These are phyloP conservation scores for Aleadryas rufinucha DNA, from an alignment of 2,113 vertebrate species.

Conservation along the genomic window DNA sequence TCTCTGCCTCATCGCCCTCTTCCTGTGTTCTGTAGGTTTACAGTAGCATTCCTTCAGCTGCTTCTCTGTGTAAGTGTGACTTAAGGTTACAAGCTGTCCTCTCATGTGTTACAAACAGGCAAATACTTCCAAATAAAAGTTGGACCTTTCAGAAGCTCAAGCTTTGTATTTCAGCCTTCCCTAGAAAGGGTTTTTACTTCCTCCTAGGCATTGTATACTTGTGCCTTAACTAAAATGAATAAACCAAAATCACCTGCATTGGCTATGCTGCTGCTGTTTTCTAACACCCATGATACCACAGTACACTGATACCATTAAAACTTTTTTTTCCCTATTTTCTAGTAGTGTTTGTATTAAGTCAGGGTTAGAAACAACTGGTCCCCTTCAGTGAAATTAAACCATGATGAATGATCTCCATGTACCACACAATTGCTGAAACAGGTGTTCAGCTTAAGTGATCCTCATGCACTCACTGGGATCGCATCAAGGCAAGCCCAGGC, in stretches of 20 bases:
- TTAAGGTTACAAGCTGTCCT: background rate
- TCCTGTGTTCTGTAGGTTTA: background rate
- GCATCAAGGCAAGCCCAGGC: fast-evolving
- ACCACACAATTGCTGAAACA: background rate
- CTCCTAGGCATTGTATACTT: background rate
- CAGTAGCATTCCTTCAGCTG: background rate
- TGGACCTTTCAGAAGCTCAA: background rate
- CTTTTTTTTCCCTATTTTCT: background rate
- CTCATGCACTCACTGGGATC: fast-evolving
- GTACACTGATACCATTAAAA: background rate
- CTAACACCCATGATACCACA: fast-evolving
- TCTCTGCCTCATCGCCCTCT: background rate
- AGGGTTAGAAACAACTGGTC: fast-evolving
- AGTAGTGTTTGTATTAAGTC: background rate
- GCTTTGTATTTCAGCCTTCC: background rate
- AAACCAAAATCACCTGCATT: fast-evolving
- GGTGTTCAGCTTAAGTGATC: background rate
- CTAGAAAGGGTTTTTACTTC: background rate
- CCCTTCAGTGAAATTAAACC: background rate
- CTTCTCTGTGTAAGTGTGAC: background rate
- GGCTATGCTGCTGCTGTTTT: background rate
- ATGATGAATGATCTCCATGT: fast-evolving
- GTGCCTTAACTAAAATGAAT: background rate
- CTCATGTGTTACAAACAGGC: background rate
- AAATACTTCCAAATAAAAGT: background rate